Percentiles rank a stretch among this genome's conserved stretches.
Conservation (phyloP, 2,888 invertebrate genomes). For the Sepioteuthis lessoniana region DNA sequence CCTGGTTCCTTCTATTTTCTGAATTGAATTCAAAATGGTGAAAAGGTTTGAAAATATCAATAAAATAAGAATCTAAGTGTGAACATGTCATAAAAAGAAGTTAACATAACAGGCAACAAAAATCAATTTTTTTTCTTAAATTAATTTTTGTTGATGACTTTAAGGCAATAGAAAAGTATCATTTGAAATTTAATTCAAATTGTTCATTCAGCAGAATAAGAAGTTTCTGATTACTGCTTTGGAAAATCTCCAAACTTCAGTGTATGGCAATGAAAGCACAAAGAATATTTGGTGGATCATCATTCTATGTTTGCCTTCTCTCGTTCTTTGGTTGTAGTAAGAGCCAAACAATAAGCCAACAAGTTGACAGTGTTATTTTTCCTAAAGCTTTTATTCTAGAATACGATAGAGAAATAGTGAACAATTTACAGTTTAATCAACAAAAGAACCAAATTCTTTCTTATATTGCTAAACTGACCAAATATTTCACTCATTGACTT, state of each 20-base stretch:
- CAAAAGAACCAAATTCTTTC: too few relatives aligned
- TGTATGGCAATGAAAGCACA: background rate
- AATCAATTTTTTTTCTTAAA: background rate
- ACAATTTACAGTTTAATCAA: too few relatives aligned
- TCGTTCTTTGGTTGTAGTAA: too few relatives aligned
- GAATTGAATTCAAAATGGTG: background rate
- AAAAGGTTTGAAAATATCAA: background rate
- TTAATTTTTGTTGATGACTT: slow-evolving; percentile 8
- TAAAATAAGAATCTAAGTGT: background rate
- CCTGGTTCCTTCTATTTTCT: background rate
- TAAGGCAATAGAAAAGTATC: background rate
- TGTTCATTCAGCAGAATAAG: background rate
- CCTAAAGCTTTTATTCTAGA: too few relatives aligned
- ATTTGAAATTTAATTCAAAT: background rate
- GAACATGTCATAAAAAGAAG: background rate
- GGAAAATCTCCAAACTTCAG: background rate
- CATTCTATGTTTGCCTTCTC: too few relatives aligned
- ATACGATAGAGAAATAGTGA: too few relatives aligned
- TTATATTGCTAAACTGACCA: too few relatives aligned
- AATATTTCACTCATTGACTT: too few relatives aligned
- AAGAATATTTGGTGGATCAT: too few relatives aligned
- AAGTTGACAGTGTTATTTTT: too few relatives aligned
- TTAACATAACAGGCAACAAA: background rate
- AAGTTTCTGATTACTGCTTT: background rate
- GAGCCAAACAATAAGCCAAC: too few relatives aligned